Evolutionary conservation across 2,888 invertebrate genomes (phyloP).

Genomic region (Agrotis puta): DNA sequence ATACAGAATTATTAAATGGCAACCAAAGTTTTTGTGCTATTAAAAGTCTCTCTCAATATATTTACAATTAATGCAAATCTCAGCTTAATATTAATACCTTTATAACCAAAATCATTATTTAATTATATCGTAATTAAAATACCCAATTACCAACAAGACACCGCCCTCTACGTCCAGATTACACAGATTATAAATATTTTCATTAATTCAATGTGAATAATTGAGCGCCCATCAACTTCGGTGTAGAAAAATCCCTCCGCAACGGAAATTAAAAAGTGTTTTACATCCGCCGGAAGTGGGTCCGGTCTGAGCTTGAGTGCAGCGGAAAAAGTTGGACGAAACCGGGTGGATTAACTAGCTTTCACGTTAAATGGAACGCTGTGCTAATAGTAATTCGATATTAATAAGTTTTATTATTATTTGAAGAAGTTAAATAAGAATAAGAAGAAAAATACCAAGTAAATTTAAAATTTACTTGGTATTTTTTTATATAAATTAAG

Average conservation of each 20-base stretch:
- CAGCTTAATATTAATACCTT: not conserved
- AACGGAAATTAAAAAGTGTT: constrained; percentile 90
- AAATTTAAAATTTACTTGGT: too few species aligned
- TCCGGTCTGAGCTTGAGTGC: constrained; percentile 81
- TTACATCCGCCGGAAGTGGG: constrained; percentile 82
- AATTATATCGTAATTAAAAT: constrained; percentile 24
- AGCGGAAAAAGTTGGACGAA: constrained; percentile 83
- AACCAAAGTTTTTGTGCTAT: too few species aligned
- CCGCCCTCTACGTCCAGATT: constrained; percentile 57
- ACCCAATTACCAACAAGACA: constrained; percentile 32
- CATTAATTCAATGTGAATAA: constrained; percentile 90
- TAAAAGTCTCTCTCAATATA: too few species aligned
- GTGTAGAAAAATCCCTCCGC: constrained; percentile 86
- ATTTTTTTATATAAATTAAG: too few species aligned
- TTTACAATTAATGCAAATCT: not conserved
- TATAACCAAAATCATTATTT: constrained; percentile 10
- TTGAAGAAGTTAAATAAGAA: too few species aligned
- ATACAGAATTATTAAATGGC: too few species aligned
- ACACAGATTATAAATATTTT: constrained; percentile 79
- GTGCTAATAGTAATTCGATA: constrained; percentile 59
- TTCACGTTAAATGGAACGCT: constrained; percentile 64
- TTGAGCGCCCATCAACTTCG: constrained; percentile 83
- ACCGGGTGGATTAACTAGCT: constrained; percentile 78
- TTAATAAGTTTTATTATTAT: constrained; percentile 49
- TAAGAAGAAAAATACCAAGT: too few species aligned